Evolutionary conservation across 2,113 vertebrate genomes (phyloP).

Genomic region (Acrocephalus kingi): DNA sequence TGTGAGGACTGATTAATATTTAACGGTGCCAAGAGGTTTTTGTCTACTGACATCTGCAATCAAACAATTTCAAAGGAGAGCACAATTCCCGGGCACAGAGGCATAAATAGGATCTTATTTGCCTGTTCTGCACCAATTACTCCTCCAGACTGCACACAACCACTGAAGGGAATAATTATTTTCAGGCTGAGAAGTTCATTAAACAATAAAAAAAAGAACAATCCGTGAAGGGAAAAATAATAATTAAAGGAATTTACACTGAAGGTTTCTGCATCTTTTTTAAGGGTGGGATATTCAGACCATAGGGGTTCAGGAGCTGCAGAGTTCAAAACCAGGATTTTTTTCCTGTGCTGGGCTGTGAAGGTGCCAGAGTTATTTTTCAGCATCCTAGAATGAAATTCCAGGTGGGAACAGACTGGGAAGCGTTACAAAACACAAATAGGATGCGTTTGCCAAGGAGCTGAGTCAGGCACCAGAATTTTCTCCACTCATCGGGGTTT

Average conservation of each 20-base stretch:
- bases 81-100: conserved; percentile 6
- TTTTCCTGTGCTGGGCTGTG: accelerated
- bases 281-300: neutral
- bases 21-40: conserved; percentile 62
- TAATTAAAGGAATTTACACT: neutral
- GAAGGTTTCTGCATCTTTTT: neutral
- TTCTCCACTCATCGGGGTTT: neutral
- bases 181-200: neutral
- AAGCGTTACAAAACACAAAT: neutral
- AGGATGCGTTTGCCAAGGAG: neutral
- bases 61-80: neutral
- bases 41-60: conserved; percentile 53
- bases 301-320: neutral
- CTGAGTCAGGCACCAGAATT: conserved; percentile 28
- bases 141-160: neutral
- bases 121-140: conserved; percentile 30
- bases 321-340: neutral
- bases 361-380: neutral
- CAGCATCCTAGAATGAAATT: neutral
- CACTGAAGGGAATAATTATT: conserved; percentile 24
- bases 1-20: conserved; percentile 37
- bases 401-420: neutral
- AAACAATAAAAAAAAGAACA: neutral
- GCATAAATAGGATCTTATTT: conserved; percentile 15
- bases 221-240: neutral